Evolutionary conservation across 2,888 invertebrate species (phyloP), one percentile per base, ranked within the genome.

Genomic region (Acrocera orbiculus): DNA sequence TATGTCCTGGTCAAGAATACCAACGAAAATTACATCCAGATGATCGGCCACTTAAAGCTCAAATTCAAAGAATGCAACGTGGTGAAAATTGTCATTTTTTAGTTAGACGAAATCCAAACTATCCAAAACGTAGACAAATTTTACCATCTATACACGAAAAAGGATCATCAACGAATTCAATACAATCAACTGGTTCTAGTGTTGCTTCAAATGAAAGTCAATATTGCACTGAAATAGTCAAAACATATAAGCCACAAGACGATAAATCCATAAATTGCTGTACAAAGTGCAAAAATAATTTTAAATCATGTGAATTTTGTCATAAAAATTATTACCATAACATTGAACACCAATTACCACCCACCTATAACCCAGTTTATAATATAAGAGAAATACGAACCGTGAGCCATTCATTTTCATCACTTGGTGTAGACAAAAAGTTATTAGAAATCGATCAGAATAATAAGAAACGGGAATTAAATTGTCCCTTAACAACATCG

Each of bases 1-100:
- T 72, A 16, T 74, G 74, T 48, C 73, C 76, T 41, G 76, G 77
- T 6, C 80, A 82, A 56, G 83, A 85, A 56, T 83, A 83, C 60
- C 85, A 87, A 58, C 70, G 87, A 37, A 85, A 86, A 61, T 61
- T 87, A 23, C 85, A 87, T 57, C 81, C 82, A 1, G 85, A 86
- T 45, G 87, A 87, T 56, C 66, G 79, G 40, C 86, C 87, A 0
- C 64, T 87, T 16, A 69, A 75, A 45, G 82, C 86, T 20, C 86
- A 86, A 54, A 44, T 52, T 5, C 74, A 76, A 45, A 68, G 74
- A 8, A 76, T 79, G 73, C 69, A 73, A 37, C 59, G 71, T 6
- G 72, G 70, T 53, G 64, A 64, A 43, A 69, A 66, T 35, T 79
- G 81, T 47, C 82, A 86, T 59, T 83, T 87, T 61, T 65, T 86